Conservation (phyloP, 2,888 invertebrate genomes). For the Clanis bilineata region DNA sequence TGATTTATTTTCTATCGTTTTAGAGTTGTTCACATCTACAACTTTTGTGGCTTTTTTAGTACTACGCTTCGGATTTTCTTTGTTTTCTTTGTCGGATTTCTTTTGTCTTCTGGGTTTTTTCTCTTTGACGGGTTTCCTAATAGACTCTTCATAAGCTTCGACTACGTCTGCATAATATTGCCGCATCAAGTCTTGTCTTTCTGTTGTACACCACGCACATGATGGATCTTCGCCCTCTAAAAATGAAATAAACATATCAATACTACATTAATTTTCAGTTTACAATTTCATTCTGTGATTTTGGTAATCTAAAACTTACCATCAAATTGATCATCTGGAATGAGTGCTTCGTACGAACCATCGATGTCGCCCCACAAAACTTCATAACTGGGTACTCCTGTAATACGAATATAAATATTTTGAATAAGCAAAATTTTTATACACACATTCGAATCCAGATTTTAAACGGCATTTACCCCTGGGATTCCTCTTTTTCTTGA, state of each 20-base stretch:
- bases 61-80: slow-evolving; percentile 63
- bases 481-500: slow-evolving; percentile 75
- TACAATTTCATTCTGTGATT: background rate
- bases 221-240: slow-evolving; percentile 73
- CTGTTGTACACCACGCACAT: slow-evolving; percentile 85
- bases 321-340: slow-evolving; percentile 83
- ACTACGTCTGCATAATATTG: slow-evolving; percentile 85
- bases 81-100: slow-evolving; percentile 45
- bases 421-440: no score
- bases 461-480: slow-evolving; percentile 56
- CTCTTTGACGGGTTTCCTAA: slow-evolving; percentile 78
- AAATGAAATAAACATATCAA: slow-evolving; percentile 21
- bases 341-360: slow-evolving; percentile 80
- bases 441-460: background rate
- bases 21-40: slow-evolving; percentile 46
- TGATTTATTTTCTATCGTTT: slow-evolving; percentile 47
- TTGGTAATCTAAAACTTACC: slow-evolving; percentile 39
- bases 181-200: slow-evolving; percentile 84
- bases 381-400: slow-evolving; percentile 87
- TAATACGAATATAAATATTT: no score
- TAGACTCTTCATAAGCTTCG: slow-evolving; percentile 77
- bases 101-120: slow-evolving; percentile 53
- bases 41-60: slow-evolving; percentile 54
- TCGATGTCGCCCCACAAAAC: slow-evolving; percentile 86
- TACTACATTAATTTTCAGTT: background rate